Percentiles rank a stretch among this genome's conserved stretches.
These are phyloP conservation scores for Sesamia inferens DNA, from an alignment of 2,888 invertebrate species.

Conservation along the genomic window DNA sequence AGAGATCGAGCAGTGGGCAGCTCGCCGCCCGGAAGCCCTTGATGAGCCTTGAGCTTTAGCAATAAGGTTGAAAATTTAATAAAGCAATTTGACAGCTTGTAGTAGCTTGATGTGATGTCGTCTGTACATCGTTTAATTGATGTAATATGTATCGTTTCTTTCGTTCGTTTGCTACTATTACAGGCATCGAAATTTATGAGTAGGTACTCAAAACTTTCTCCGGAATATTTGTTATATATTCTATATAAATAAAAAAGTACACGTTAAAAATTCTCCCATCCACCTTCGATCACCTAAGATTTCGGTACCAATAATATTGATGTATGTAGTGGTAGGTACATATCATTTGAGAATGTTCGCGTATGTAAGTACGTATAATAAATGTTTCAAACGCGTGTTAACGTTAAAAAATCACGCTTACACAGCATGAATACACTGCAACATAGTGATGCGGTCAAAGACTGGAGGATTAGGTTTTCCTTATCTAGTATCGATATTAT, in stretches of 20 bases:
- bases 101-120: no score
- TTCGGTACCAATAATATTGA: not conserved
- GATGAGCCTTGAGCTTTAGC: no score
- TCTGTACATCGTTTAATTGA: no score
- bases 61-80: no score
- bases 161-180: no score
- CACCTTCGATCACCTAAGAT: not conserved
- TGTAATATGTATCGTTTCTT: not conserved
- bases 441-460: slow-evolving; percentile 52
- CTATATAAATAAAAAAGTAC: no score
- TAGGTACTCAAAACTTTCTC: no score
- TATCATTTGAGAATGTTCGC: not conserved
- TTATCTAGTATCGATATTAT: slow-evolving; percentile 71
- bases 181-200: no score
- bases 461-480: slow-evolving; percentile 62
- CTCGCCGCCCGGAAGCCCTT: no score
- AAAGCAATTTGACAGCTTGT: no score
- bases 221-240: not conserved
- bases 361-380: not conserved
- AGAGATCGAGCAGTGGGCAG: no score
- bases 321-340: not conserved
- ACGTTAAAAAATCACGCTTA: slow-evolving; percentile 54
- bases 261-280: no score
- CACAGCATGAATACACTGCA: slow-evolving; percentile 48
- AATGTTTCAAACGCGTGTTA: not conserved